These are phyloP conservation scores for Rhineura floridana DNA, from an alignment of 2,113 vertebrate species.

Conservation along the genomic window DNA sequence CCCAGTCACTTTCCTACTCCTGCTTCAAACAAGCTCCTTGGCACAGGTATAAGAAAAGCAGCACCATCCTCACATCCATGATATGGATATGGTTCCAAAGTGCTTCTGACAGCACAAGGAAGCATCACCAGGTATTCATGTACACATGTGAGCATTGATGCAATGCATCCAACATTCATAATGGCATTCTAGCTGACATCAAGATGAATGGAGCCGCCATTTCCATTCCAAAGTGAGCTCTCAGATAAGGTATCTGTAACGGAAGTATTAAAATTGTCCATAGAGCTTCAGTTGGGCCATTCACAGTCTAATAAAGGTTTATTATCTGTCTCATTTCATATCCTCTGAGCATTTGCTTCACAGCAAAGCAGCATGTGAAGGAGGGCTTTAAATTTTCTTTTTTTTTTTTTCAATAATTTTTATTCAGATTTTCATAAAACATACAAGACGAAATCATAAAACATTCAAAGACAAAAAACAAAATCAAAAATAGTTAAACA, in stretches of 20 bases:
- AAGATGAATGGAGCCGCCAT: conserved; percentile 29
- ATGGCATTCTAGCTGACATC: conserved; percentile 34
- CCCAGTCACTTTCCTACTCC: not conserved
- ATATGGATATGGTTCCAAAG: conserved; percentile 12
- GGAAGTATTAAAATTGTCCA: not conserved
- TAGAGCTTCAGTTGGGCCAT: conserved; percentile 14
- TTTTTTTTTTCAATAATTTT: too few relatives aligned
- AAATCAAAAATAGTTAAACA: too few relatives aligned
- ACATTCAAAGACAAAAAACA: too few relatives aligned
- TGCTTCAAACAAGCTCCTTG: not conserved
- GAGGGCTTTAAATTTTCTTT: conserved; percentile 37
- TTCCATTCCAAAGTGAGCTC: conserved; percentile 32
- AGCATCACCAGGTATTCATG: conserved; percentile 33
- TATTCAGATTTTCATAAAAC: too few relatives aligned
- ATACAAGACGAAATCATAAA: too few relatives aligned
- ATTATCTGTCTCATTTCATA: conserved; percentile 36
- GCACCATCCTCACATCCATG: not conserved
- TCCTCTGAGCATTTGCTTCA: conserved; percentile 2
- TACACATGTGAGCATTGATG: not conserved
- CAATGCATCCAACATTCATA: conserved; percentile 32
- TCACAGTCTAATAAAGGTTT: conserved; percentile 38
- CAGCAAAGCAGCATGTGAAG: conserved; percentile 17
- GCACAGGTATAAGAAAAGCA: not conserved
- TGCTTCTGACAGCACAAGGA: conserved; percentile 24
- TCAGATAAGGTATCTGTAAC: conserved; percentile 22